Evolutionary conservation across 1,140 invertebrate species (phyloP), one percentile per base, ranked within the genome.

Genomic region (Sarcophaga peregrina): DNA sequence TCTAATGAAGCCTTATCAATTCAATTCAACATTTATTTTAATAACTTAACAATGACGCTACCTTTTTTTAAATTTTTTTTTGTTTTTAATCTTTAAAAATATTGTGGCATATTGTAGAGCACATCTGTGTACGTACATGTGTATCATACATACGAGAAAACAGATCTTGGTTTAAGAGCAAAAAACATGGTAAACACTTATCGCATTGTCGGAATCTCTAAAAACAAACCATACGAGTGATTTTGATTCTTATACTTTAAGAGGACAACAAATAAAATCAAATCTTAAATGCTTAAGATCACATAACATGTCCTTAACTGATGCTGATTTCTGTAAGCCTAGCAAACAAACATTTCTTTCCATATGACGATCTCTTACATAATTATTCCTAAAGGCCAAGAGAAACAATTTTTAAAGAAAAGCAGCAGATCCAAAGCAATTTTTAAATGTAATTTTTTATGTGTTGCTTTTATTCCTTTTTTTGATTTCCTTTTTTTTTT

Each of bases 201-300:
- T 82, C 82, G 74, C 46, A 82, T 82, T 82, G 82, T 82, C 82
- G 82, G 68, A 45, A 82, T 82, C 82, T 82, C 82, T 68, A 68
- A 68, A 68, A 25, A 68, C 62, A 68, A 68, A n/a, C 17, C 62
- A 68, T 68, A 68, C 62, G 62, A 68, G 62, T 20, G 62, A 68
- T 68, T 68, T 68, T 68, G n/a, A 20, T 68, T 5, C 17, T 25
- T 2, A 37, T 37, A 37, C 62, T 20, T 25, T 68, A 20, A 68
- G 5, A 68, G 20, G 25, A 68, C 62, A 8, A 68, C n/a, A 68
- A 20, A 68, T 68, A 68, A 25, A 68, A 68, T 25, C 17, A 68
- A 68, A 68, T 68, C 62, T 68, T 20, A 68, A 68, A 58, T 58
- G 54, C n/a, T 58, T 58, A 58, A 15, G 54, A 58, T 58, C 54